These are phyloP conservation scores for Reticulitermes speratus DNA, from an alignment of 1,140 invertebrate genomes.

Conservation along the genomic window DNA sequence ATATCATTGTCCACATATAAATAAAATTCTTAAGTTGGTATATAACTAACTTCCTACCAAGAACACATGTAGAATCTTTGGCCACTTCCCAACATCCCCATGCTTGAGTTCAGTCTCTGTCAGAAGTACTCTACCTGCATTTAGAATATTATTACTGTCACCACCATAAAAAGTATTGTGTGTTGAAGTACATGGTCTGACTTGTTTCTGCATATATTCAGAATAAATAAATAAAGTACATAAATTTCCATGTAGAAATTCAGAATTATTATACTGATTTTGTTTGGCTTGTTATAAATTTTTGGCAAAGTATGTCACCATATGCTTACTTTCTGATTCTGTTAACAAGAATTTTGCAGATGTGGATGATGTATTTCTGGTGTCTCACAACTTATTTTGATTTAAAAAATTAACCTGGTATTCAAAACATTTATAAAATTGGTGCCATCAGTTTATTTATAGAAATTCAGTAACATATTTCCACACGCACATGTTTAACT, in stretches of 20 bases:
- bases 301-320: background rate
- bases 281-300: background rate
- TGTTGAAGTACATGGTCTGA: background rate
- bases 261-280: background rate
- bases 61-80: conserved; percentile 13
- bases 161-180: background rate
- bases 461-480: too few species aligned
- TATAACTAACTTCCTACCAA: conserved; percentile 15
- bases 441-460: too few species aligned
- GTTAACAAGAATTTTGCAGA: background rate
- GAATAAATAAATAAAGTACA: background rate
- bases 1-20: background rate
- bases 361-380: too few species aligned
- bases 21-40: conserved; percentile 1
- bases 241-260: background rate
- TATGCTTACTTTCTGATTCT: background rate
- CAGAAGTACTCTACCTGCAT: background rate
- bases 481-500: too few species aligned
- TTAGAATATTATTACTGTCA: background rate
- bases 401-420: too few species aligned
- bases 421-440: too few species aligned
- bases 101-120: background rate
- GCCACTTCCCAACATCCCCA: conserved; percentile 20
- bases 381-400: too few species aligned
- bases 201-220: background rate